These are phyloP conservation scores for Ennomos quercinarius DNA, from an alignment of 2,888 invertebrate genomes.

Conservation along the genomic window DNA sequence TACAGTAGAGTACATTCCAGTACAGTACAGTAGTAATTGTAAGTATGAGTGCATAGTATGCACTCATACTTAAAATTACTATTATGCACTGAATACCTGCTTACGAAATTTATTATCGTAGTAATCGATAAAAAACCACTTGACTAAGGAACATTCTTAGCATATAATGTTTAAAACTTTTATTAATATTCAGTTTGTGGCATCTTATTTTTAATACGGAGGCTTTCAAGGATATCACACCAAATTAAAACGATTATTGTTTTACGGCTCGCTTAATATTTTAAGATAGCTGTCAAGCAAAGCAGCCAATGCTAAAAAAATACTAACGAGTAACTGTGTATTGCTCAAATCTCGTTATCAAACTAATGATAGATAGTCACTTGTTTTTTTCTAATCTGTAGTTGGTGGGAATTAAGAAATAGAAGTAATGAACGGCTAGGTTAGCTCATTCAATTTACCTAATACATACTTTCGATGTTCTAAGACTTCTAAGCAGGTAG, in stretches of 20 bases:
- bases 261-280: too few species aligned
- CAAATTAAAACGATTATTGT: background rate
- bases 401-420: too few species aligned
- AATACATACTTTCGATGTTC: background rate
- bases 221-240: constrained; percentile 15
- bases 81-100: too few species aligned
- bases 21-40: too few species aligned
- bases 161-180: background rate
- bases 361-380: too few species aligned
- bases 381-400: too few species aligned
- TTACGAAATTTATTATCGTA: constrained; percentile 34
- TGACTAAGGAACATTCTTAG: constrained; percentile 9
- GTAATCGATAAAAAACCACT: constrained; percentile 19
- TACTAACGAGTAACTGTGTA: too few species aligned
- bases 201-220: constrained; percentile 18
- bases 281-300: too few species aligned
- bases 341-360: too few species aligned
- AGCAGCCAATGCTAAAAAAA: too few species aligned
- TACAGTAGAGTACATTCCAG: too few species aligned
- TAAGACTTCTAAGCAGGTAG: background rate
- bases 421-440: background rate
- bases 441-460: background rate
- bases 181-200: constrained; percentile 15
- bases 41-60: constrained; percentile 34
- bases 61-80: too few species aligned